A percentile compares a stretch with the other conserved stretches of the same genome.
These are phyloP conservation scores for Achroia grisella DNA, from an alignment of 1,140 invertebrate genomes.

Conservation along the genomic window DNA sequence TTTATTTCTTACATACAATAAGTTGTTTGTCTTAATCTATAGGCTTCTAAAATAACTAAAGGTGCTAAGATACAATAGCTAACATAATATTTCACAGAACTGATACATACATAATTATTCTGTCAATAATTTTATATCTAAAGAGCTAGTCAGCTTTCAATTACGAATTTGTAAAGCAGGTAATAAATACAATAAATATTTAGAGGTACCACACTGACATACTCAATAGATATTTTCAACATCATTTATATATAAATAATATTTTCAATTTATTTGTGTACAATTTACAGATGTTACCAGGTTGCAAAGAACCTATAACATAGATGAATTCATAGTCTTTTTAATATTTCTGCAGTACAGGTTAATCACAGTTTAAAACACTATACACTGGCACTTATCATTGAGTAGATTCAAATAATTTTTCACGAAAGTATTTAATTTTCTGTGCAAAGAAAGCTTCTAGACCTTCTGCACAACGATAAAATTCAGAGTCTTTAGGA, in stretches of 20 bases:
- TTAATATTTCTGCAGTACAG: conserved; percentile 9
- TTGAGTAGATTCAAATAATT: conserved; percentile 78
- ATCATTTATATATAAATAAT: conserved; percentile 52
- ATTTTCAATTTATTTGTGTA: conserved; percentile 21
- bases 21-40: conserved; percentile 62
- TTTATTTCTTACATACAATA: conserved; percentile 71
- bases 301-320: conserved; percentile 24
- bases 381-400: conserved; percentile 60
- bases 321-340: conserved; percentile 15
- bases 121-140: conserved; percentile 36
- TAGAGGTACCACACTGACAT: conserved; percentile 49
- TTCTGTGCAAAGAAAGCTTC: conserved; percentile 97
- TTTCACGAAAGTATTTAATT: conserved; percentile 89
- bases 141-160: conserved; percentile 43
- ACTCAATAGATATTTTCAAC: conserved; percentile 36
- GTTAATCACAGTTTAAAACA: conserved; percentile 22
- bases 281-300: conserved; percentile 58
- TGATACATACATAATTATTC: conserved; percentile 19
- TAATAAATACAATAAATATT: conserved; percentile 71
- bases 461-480: conserved; percentile 94
- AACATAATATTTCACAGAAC: conserved; percentile 41
- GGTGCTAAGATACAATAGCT: conserved; percentile 54
- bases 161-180: conserved; percentile 28
- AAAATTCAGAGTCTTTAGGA: conserved; percentile 95
- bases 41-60: conserved; percentile 52